A percentile compares a stretch with the other conserved stretches of the same genome.
Conservation (phyloP, 2,113 vertebrate species). For the Camelus dromedarius region DNA sequence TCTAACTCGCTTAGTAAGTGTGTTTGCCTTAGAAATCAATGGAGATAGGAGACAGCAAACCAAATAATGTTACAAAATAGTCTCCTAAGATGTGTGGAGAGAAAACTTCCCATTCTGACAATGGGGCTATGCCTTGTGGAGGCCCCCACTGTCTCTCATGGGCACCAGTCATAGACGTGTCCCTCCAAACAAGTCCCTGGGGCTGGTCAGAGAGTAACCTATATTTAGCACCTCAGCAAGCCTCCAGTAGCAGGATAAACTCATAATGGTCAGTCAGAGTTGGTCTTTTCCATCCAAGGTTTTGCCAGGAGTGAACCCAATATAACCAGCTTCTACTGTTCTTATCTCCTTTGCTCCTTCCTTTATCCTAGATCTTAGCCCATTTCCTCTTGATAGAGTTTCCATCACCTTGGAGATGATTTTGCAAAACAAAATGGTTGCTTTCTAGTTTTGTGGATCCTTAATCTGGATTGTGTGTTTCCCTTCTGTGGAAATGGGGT, state of each 20-base stretch:
- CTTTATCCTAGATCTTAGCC: not conserved
- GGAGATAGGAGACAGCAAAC: not conserved
- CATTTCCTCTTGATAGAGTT: conserved; percentile 21
- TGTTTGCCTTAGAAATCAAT: conserved; percentile 19
- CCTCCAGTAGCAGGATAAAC: not conserved
- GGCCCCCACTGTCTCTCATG: not conserved
- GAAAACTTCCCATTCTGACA: not conserved
- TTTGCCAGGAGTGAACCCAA: not conserved
- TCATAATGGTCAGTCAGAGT: not conserved
- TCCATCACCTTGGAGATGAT: not conserved
- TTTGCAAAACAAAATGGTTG: conserved; percentile 17
- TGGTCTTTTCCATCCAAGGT: not conserved
- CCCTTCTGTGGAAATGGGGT: not conserved
- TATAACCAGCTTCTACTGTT: not conserved
- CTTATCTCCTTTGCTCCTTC: not conserved
- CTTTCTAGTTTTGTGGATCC: conserved; percentile 13
- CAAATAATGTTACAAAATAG: conserved; percentile 29
- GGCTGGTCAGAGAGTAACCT: not conserved
- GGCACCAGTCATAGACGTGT: not conserved
- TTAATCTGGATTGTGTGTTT: conserved; percentile 43
- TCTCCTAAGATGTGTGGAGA: not conserved
- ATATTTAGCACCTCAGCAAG: not conserved
- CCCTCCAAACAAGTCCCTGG: not conserved
- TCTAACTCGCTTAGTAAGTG: not conserved
- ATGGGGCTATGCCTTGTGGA: not conserved